Evolutionary conservation across 2,113 vertebrate species (phyloP), one percentile per base, ranked within the genome.

Genomic region (Coreoperca whiteheadi): DNA sequence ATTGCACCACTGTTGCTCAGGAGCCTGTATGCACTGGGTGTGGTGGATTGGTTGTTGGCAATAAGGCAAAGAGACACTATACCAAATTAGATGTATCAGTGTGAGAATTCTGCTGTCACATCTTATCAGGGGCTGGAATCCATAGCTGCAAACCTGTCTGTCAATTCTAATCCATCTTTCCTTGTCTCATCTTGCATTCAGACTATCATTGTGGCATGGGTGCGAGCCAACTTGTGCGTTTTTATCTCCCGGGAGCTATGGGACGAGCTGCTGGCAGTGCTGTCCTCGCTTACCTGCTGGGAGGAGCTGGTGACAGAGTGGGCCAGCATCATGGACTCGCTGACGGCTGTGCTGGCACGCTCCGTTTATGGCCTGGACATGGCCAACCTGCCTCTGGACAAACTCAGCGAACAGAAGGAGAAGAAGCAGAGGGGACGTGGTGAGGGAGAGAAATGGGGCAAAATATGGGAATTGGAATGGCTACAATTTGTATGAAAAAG

Each of bases 121-220:
- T 74, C 28, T 28, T 46, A 65, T 59, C 43, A 56, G 23, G 1
- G 4, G 8, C 34, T 64, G 37, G 8, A 61, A 46, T 74, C n/a
- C 25, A 28, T 54, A 25, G 1, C 28, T 8, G 25, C 11, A 37
- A 18, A 16, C 16, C 20, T 51, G 23, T 70, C 56, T 57, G 28
- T 81, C 61, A 28, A 8, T 65, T 53, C 60, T 67, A 54, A 76
- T 78, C 50, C 32, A 21, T 88, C 15, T 66, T 15, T 51, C 6
- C 28, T 21, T 46, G 60, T 84, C 63, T 88, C 59, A 69, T 46
- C 74, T 41, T 87, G 25, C 67, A 63, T 88, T 56, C 89, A 99
- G 98, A 99, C 98, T 0, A 97, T 99, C 73, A 98, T 99, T 3
- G 98, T 99, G 86, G 98, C 98, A 0, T 99, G 98, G 98, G 97